Evolutionary conservation across 2,113 vertebrate genomes (phyloP), one percentile per base, ranked within the genome.

Genomic region (Pteruthius melanotis): DNA sequence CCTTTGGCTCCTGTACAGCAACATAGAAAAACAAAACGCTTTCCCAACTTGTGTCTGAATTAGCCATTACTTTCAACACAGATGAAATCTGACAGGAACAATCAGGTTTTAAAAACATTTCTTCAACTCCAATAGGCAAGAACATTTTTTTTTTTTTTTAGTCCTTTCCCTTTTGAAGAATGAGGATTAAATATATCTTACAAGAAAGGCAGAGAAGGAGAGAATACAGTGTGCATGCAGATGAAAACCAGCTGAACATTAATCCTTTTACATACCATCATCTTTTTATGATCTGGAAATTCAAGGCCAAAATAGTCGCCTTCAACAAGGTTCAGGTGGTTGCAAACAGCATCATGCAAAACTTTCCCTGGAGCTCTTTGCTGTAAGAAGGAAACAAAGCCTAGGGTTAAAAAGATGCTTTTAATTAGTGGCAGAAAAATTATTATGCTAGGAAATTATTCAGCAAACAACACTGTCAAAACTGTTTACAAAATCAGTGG

Each of bases 251-350:
- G 45, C 16, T 15, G 63, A 83, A 76, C 80, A 64, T n/a, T 4
- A 83, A 44, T 42, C 26, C 59, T 37, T 45, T 71, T 72, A 97
- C 99, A 95, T 97, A 99, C 99, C 98, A 97, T 99, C 97, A 99
- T 99, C 96, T 99, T 99, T 83, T 98, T 98, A 96, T 99, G 99
- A 96, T 99, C 99, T 87, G 99, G 98, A 97, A 98, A 99, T 97
- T 99, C 99, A 74, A 99, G 98, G 95, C 99, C 99, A 79, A 99
- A 99, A 97, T 99, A 99, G 97, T 99, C 99, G 1, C 99, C 99
- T 96, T 99, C 99, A n/a, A 99, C 98, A 52, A 99, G 99, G 91
- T 99, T 99, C 95, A 99, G 98, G 97, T 99, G 99, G 93, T 96
- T 98, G 97, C 99, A 99, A 81, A 99, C 99, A 13, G 99, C 98